Evolutionary conservation across 2,113 vertebrate genomes (phyloP).

Genomic region (Phylloscopus trochilus): DNA sequence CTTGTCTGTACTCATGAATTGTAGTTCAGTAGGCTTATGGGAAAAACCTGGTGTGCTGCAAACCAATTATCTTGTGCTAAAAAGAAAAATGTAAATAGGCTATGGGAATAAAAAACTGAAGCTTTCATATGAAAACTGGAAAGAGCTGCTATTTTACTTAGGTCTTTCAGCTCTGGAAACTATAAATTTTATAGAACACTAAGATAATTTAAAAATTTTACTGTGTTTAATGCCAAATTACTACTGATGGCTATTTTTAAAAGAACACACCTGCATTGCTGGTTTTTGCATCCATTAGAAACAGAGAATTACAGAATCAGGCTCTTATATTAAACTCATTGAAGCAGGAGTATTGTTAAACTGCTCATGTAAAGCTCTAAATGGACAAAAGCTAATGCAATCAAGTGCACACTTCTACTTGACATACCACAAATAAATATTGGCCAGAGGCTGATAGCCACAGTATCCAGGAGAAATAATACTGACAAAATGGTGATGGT

Average conservation of each 20-base stretch:
- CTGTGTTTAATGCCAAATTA: neutral
- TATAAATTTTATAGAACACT: neutral
- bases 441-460: neutral
- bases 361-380: constrained; percentile 12
- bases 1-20: neutral
- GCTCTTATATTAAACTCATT: neutral
- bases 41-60: neutral
- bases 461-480: neutral
- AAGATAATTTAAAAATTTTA: neutral
- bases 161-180: neutral
- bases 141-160: neutral
- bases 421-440: neutral
- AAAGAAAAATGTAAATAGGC: neutral
- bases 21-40: neutral
- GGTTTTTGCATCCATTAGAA: neutral
- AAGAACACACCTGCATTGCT: neutral
- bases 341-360: constrained; percentile 36
- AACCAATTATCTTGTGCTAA: neutral
- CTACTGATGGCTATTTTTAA: neutral
- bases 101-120: neutral
- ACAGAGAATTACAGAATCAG: neutral
- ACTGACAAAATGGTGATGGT: neutral
- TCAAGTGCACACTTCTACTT: neutral
- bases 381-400: neutral
- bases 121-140: neutral